phyloP scores from a whole-genome alignment of 2,888 invertebrate species.

The Hybos culiciformis region DNA sequence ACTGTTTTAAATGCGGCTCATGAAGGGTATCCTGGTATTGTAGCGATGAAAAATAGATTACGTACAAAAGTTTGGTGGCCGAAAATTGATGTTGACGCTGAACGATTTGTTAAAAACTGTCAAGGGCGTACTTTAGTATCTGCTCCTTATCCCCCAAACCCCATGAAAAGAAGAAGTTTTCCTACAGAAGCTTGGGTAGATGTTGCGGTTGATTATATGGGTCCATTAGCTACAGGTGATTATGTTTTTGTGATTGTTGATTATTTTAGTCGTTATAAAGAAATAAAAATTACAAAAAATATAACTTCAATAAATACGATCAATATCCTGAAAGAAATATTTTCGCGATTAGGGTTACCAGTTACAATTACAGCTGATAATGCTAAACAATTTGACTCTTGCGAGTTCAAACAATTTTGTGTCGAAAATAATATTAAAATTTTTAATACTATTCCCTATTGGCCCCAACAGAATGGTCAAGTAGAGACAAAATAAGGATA shows the following conservation, averaged over 20 bases:
- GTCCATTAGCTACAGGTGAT: constrained; percentile 17
- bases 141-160: constrained; percentile 12
- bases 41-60: constrained; percentile 23
- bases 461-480: too few relatives aligned
- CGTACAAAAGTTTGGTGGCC: constrained; percentile 29
- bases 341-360: too few relatives aligned
- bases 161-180: constrained; percentile 1
- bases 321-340: too few relatives aligned
- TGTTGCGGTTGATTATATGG: constrained; percentile 20
- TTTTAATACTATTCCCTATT: too few relatives aligned
- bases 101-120: constrained; percentile 6
- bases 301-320: too few relatives aligned
- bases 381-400: too few relatives aligned
- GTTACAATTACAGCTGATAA: too few relatives aligned
- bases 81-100: constrained; percentile 20
- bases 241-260: constrained; percentile 20
- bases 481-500: too few relatives aligned
- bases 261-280: constrained; percentile 21
- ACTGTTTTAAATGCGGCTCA: constrained; percentile 11
- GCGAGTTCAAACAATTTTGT: too few relatives aligned
- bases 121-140: constrained; percentile 10
- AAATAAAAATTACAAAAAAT: constrained; percentile 12
- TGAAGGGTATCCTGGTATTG: constrained; percentile 27
- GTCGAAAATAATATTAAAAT: too few relatives aligned
- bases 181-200: constrained; percentile 7